Percentiles rank a stretch among this genome's conserved stretches.
Conservation (phyloP, 2,113 vertebrate species). For the Silurus meridionalis region DNA sequence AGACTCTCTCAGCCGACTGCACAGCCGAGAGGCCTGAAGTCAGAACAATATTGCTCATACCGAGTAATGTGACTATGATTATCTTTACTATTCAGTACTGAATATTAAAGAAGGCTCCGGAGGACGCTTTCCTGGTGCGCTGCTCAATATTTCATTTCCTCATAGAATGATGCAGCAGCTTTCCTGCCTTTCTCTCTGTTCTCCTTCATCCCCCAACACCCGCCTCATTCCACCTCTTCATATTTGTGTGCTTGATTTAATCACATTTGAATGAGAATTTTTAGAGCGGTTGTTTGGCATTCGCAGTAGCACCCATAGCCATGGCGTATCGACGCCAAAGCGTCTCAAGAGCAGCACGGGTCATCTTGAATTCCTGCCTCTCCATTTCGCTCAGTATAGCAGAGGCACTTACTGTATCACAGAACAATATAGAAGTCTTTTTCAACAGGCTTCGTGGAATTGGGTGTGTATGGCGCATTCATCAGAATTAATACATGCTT, state of each 20-base stretch:
- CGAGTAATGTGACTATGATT: conserved; percentile 35
- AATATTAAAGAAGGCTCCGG: conserved; percentile 32
- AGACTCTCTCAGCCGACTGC: not conserved
- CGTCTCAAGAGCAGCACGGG: conserved; percentile 33
- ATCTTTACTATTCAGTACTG: conserved; percentile 34
- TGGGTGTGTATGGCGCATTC: not conserved
- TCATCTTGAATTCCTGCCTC: conserved; percentile 40
- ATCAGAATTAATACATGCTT: conserved; percentile 35
- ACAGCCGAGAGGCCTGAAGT: not conserved
- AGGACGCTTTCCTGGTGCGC: conserved; percentile 22
- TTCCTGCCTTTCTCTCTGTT: conserved; percentile 25
- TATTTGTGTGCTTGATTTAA: conserved; percentile 49
- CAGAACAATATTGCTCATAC: conserved; percentile 23
- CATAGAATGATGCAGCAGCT: conserved; percentile 31
- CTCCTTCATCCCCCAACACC: not conserved
- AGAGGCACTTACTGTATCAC: conserved; percentile 23
- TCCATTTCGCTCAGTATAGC: conserved; percentile 24
- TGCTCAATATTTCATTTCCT: conserved; percentile 50
- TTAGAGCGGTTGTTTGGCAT: conserved; percentile 44
- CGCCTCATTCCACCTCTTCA: not conserved
- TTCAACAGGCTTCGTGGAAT: conserved; percentile 33
- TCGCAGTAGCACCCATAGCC: conserved; percentile 36
- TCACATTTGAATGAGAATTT: conserved; percentile 49
- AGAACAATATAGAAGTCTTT: conserved; percentile 36
- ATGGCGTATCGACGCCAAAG: conserved; percentile 31